Evolutionary conservation across 2,888 invertebrate species (phyloP).

Genomic region (Sphaerophoria rueppellii): DNA sequence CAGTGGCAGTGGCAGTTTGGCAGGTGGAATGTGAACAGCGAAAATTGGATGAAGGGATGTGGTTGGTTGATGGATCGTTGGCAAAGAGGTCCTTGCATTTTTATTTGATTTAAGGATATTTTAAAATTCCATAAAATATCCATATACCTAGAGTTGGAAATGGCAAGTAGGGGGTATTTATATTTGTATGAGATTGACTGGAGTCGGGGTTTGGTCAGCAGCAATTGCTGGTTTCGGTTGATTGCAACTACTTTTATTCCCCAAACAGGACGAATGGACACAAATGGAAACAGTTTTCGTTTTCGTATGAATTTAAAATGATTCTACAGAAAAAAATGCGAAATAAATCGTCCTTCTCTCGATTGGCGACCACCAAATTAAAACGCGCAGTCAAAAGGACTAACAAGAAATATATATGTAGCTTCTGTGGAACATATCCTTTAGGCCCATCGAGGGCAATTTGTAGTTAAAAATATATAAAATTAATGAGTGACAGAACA

Average conservation of each 20-base stretch:
- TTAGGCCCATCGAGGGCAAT: constrained; percentile 47
- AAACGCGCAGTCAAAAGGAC: constrained; percentile 28
- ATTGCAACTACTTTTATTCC: constrained; percentile 67
- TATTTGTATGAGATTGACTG: constrained; percentile 44
- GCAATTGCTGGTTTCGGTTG: constrained; percentile 48
- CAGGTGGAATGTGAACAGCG: background rate
- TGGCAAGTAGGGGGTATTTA: background rate
- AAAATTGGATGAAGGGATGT: constrained; percentile 32
- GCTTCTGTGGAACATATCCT: constrained; percentile 44
- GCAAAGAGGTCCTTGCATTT: constrained; percentile 70
- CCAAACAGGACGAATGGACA: constrained; percentile 66
- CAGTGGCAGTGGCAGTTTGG: too few species aligned
- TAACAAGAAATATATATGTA: constrained; percentile 24
- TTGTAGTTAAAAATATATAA: constrained; percentile 51
- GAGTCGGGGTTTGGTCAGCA: constrained; percentile 51
- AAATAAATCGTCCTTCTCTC: constrained; percentile 25
- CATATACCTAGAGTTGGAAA: constrained; percentile 34
- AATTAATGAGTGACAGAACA: constrained; percentile 44
- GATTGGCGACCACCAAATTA: constrained; percentile 36
- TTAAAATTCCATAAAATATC: constrained; percentile 73
- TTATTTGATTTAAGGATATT: constrained; percentile 73
- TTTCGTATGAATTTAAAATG: constrained; percentile 62
- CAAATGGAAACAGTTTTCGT: constrained; percentile 52
- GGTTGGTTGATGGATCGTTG: constrained; percentile 66
- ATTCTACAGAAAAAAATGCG: constrained; percentile 31